Conservation (phyloP, 2,797 vertebrate species). For the Macropodus opercularis region DNA sequence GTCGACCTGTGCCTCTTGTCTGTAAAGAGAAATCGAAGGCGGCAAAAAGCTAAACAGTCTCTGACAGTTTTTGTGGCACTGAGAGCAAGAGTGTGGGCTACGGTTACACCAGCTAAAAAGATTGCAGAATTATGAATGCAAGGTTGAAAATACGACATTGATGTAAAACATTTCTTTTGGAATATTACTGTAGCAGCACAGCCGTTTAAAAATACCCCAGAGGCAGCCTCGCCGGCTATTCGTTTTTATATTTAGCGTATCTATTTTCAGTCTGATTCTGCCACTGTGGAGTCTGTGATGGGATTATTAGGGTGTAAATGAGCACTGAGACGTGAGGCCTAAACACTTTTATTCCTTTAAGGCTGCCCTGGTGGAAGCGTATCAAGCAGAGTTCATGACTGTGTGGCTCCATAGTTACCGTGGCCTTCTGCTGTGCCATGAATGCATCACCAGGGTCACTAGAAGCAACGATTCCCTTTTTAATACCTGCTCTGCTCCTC, state of each 20-base stretch:
- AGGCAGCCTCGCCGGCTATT: neutral
- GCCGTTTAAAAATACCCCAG: conserved; percentile 3
- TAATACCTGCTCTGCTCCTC: conserved; percentile 60
- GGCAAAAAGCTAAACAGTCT: conserved; percentile 12
- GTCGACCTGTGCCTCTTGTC: conserved; percentile 23
- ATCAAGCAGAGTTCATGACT: conserved; percentile 19
- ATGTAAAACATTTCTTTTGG: conserved; percentile 12
- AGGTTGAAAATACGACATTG: neutral
- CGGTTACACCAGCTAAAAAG: neutral
- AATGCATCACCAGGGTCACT: conserved; percentile 52
- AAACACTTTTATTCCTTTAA: conserved; percentile 1
- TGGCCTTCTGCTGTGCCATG: conserved; percentile 1
- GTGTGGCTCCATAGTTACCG: neutral
- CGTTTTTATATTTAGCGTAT: conserved; percentile 22
- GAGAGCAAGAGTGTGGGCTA: neutral
- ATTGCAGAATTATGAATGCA: neutral
- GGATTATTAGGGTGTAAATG: conserved; percentile 4
- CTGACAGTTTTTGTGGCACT: conserved; percentile 2
- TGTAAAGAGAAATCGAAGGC: neutral
- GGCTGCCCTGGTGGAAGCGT: conserved; percentile 10
- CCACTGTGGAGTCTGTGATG: neutral
- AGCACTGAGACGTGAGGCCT: conserved; percentile 2
- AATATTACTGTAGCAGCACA: conserved; percentile 19
- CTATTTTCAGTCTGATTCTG: conserved; percentile 13
- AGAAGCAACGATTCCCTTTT: conserved; percentile 55